A percentile compares a stretch with the other conserved stretches of the same genome.
phyloP scores from a whole-genome alignment of 2,888 invertebrate species.

The Lumbricus terrestris region DNA sequence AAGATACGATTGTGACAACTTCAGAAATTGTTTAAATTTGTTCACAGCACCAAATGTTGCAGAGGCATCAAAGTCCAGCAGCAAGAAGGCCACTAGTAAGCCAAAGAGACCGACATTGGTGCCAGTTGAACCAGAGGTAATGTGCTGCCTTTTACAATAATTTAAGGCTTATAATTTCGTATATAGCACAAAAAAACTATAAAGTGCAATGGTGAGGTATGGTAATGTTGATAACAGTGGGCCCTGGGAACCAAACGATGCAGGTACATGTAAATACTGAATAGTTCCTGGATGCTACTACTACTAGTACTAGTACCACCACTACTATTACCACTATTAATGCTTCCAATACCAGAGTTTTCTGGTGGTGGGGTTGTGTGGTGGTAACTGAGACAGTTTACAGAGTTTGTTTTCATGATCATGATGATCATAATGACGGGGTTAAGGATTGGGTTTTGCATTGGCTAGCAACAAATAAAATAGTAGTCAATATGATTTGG shows the following conservation, averaged over 20 bases:
- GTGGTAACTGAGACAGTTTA: background rate
- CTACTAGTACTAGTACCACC: background rate
- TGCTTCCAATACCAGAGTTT: background rate
- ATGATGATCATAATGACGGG: background rate
- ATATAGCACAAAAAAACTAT: background rate
- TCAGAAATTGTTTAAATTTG: background rate
- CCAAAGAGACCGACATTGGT: slow-evolving; percentile 17
- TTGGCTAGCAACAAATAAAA: background rate
- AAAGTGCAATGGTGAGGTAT: background rate
- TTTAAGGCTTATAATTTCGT: background rate
- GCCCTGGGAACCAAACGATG: background rate
- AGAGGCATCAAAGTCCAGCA: background rate
- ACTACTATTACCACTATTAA: background rate
- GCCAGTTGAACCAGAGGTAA: background rate
- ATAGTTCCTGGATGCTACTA: background rate
- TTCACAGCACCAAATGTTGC: background rate
- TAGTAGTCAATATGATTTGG: background rate
- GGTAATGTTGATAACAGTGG: background rate
- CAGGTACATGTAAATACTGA: background rate
- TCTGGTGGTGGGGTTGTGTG: background rate
- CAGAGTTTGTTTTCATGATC: background rate
- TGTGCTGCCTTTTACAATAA: background rate
- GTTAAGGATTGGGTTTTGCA: background rate
- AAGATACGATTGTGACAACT: background rate
- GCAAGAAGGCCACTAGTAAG: background rate